Evolutionary conservation across 2,888 invertebrate species (phyloP).

Genomic region (Scaeva pyrastri): DNA sequence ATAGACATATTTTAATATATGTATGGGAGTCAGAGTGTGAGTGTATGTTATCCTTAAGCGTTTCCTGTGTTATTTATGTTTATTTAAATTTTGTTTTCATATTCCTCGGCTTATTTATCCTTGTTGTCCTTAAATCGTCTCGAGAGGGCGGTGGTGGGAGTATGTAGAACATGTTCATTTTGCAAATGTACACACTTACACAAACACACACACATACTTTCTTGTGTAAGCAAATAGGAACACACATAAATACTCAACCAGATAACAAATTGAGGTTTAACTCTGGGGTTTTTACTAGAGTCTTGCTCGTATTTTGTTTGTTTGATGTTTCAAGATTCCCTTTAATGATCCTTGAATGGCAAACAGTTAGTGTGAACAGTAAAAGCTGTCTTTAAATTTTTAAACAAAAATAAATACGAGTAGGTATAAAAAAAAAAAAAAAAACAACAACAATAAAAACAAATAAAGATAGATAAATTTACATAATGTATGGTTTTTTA

Average conservation of each 20-base stretch:
- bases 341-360: slow-evolving; percentile 52
- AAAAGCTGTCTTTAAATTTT: background rate
- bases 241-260: background rate
- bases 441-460: background rate
- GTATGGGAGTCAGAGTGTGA: background rate
- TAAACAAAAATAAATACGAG: background rate
- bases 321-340: slow-evolving; percentile 41
- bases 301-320: slow-evolving; percentile 48
- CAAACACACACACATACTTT: slow-evolving; percentile 42
- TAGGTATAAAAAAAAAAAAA: background rate
- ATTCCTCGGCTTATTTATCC: slow-evolving; percentile 4
- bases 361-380: slow-evolving; percentile 46
- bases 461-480: background rate
- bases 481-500: too few species aligned
- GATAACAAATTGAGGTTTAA: slow-evolving; percentile 72
- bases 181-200: slow-evolving; percentile 41
- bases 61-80: slow-evolving; percentile 45
- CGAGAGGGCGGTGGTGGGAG: slow-evolving; percentile 25
- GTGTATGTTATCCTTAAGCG: slow-evolving; percentile 31
- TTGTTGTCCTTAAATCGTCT: slow-evolving; percentile 34
- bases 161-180: slow-evolving; percentile 50
- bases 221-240: slow-evolving; percentile 30
- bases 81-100: slow-evolving; percentile 44
- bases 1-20: background rate
- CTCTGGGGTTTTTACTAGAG: slow-evolving; percentile 53